Evolutionary conservation across 1,140 invertebrate species (phyloP).

Genomic region (Heliconius himera): DNA sequence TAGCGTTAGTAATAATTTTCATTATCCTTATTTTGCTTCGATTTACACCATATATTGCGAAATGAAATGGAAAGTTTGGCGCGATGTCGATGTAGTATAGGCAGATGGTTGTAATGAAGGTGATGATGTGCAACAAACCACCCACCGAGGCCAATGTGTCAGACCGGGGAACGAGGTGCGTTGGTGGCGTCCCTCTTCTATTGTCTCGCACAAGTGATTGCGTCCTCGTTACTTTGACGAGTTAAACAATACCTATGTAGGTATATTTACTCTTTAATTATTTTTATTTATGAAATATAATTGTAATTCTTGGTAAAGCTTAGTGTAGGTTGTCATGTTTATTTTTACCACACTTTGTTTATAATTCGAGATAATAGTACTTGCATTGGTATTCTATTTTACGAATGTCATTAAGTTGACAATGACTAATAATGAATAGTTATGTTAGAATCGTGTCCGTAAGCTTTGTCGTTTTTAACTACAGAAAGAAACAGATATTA

Average conservation of each 20-base stretch:
- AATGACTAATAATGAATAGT: neutral
- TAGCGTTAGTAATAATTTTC: constrained; percentile 69
- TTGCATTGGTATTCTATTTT: neutral
- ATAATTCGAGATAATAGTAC: neutral
- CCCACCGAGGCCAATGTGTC: constrained; percentile 61
- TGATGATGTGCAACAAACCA: constrained; percentile 72
- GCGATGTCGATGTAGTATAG: constrained; percentile 53
- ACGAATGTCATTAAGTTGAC: neutral
- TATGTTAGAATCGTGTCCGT: neutral
- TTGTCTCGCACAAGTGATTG: constrained; percentile 52
- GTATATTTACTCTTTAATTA: constrained; percentile 1
- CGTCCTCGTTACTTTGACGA: constrained; percentile 40
- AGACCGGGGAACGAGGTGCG: constrained; percentile 50
- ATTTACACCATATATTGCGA: constrained; percentile 63
- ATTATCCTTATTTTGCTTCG: constrained; percentile 67
- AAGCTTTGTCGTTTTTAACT: neutral
- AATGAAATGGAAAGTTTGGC: constrained; percentile 73
- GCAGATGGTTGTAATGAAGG: constrained; percentile 59
- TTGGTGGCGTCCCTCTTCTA: constrained; percentile 61
- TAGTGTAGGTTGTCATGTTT: neutral
- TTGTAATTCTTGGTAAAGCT: neutral
- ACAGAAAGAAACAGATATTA: neutral
- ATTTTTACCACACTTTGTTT: neutral
- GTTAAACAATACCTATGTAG: constrained; percentile 23
- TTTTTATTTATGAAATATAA: neutral